phyloP scores from a whole-genome alignment of 2,888 invertebrate genomes.

The Thecocarcelia acutangulata region DNA sequence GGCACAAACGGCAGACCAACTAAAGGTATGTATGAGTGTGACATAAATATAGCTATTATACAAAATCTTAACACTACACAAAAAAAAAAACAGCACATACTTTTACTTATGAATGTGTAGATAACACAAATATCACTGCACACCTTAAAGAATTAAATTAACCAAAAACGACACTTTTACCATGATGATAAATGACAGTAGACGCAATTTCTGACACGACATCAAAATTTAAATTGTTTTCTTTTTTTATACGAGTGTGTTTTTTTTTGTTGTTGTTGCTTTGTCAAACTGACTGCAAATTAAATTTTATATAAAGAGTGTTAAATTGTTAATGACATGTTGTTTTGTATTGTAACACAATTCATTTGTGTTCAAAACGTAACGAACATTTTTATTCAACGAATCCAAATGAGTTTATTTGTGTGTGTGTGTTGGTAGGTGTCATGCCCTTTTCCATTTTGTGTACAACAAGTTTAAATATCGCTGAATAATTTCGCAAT shows the following conservation, averaged over 20 bases:
- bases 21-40: constrained; percentile 83
- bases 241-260: not conserved
- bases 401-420: not conserved
- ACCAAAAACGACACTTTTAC: not conserved
- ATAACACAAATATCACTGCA: no score
- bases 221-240: constrained; percentile 23
- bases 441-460: constrained; percentile 19
- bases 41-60: no score
- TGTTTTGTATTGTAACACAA: constrained; percentile 41
- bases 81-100: not conserved
- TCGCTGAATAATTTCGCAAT: no score
- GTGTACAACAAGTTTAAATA: constrained; percentile 14
- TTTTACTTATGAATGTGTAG: not conserved
- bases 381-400: constrained; percentile 27
- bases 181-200: constrained; percentile 7
- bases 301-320: constrained; percentile 51
- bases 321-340: constrained; percentile 64
- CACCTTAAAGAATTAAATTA: not conserved
- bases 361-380: constrained; percentile 27
- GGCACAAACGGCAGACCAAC: constrained; percentile 93
- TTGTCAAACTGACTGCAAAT: constrained; percentile 35
- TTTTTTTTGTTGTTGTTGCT: not conserved
- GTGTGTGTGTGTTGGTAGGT: constrained; percentile 17
- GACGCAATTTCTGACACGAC: constrained; percentile 49
- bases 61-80: no score